phyloP scores from a whole-genome alignment of 2,113 vertebrate species.

The Burhinus oedicnemus region DNA sequence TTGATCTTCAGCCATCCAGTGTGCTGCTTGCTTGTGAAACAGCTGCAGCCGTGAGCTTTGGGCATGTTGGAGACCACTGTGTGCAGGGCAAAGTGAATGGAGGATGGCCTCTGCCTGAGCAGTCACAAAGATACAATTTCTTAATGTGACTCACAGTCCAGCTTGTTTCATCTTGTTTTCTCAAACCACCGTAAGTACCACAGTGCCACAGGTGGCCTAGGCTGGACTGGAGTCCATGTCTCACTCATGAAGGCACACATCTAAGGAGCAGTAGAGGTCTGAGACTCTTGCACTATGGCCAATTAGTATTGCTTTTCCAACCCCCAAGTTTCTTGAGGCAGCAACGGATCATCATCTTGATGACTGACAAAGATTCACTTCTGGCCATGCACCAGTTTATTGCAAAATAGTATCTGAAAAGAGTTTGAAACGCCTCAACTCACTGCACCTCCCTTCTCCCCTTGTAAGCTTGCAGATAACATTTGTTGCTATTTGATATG shows the following conservation, averaged over 20 bases:
- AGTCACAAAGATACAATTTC: neutral
- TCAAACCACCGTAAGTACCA: neutral
- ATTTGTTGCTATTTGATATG: neutral
- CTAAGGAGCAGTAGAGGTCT: neutral
- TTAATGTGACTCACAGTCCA: neutral
- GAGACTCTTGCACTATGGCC: neutral
- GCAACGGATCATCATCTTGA: neutral
- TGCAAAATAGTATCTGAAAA: neutral
- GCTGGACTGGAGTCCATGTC: neutral
- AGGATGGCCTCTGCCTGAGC: neutral
- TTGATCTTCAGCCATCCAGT: neutral
- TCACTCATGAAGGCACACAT: neutral
- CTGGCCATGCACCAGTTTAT: neutral
- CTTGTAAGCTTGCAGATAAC: neutral
- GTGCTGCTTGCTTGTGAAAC: neutral
- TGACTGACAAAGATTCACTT: neutral
- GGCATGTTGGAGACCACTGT: neutral
- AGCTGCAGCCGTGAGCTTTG: neutral
- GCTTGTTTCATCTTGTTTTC: neutral
- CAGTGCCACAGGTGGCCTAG: neutral
- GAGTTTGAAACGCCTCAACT: neutral
- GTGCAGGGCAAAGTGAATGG: neutral
- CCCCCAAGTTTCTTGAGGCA: neutral
- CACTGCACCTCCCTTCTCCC: neutral
- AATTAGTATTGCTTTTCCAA: neutral